Percentiles rank a stretch among this genome's conserved stretches.
These are phyloP conservation scores for Xylota sylvarum DNA, from an alignment of 2,888 invertebrate species.

Conservation along the genomic window DNA sequence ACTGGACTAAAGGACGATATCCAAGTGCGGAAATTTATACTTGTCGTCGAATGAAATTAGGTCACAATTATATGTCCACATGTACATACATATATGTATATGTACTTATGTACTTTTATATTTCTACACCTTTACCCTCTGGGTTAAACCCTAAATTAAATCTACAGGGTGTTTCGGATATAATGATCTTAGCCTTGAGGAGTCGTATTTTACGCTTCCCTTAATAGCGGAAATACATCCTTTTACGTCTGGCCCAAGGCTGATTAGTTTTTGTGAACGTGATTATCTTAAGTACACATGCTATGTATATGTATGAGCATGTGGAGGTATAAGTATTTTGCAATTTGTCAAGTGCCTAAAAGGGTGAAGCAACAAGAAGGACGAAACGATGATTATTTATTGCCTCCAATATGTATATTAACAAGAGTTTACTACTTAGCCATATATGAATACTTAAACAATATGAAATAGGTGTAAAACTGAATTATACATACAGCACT, in stretches of 20 bases:
- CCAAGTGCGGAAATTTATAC: slow-evolving; percentile 56
- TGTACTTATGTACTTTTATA: not conserved
- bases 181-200: slow-evolving; percentile 34
- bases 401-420: not conserved
- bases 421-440: too few relatives aligned
- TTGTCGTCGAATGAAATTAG: slow-evolving; percentile 47
- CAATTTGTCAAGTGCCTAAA: not conserved
- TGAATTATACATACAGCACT: not conserved
- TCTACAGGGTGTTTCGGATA: slow-evolving; percentile 23
- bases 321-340: not conserved
- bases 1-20: slow-evolving; percentile 32
- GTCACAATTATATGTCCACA: slow-evolving; percentile 55
- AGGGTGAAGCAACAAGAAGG: not conserved
- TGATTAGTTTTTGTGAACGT: slow-evolving; percentile 25
- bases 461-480: not conserved
- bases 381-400: not conserved
- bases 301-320: not conserved
- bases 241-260: slow-evolving; percentile 26
- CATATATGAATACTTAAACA: not conserved
- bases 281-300: not conserved
- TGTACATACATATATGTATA: slow-evolving; percentile 7
- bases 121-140: slow-evolving; percentile 9
- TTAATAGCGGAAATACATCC: slow-evolving; percentile 3
- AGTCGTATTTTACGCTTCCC: slow-evolving; percentile 19
- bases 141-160: slow-evolving; percentile 27